A percentile compares a stretch with the other conserved stretches of the same genome.
Conservation (phyloP, 1,140 invertebrate genomes). For the Teleopsis dalmanni region DNA sequence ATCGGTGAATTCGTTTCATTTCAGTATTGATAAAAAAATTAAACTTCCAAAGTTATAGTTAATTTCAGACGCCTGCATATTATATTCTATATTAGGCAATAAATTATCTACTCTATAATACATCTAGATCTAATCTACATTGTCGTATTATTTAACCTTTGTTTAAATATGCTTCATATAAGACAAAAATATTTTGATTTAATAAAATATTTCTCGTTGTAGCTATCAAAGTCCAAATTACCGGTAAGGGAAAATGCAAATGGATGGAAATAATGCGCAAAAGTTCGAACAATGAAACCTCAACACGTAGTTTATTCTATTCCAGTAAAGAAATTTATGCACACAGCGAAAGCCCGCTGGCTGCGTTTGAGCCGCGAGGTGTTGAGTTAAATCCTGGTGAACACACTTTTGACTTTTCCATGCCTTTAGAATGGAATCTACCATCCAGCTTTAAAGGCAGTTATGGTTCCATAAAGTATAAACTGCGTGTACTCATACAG, state of each 20-base stretch:
- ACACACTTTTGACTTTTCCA: conserved; percentile 33
- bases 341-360: conserved; percentile 28
- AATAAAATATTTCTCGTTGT: conserved; percentile 4
- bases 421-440: conserved; percentile 24
- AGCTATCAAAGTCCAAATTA: conserved; percentile 40
- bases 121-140: too few species aligned
- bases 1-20: too few species aligned
- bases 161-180: too few species aligned
- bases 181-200: too few species aligned
- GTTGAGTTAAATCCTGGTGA: conserved; percentile 32
- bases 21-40: too few species aligned
- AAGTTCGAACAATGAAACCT: conserved; percentile 30
- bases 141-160: too few species aligned
- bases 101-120: too few species aligned
- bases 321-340: conserved; percentile 41
- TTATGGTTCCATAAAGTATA: conserved; percentile 40
- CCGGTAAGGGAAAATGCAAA: conserved; percentile 41
- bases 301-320: conserved; percentile 34
- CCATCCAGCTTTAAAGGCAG: conserved; percentile 37
- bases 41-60: too few species aligned
- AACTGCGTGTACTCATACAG: conserved; percentile 36
- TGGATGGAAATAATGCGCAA: conserved; percentile 41
- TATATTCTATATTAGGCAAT: too few species aligned
- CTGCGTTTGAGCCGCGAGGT: conserved; percentile 33
- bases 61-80: too few species aligned